Percentiles rank a stretch among this genome's conserved stretches.
Evolutionary conservation across 2,113 vertebrate species (phyloP).

Genomic region (Ancistrus triradiatus): DNA sequence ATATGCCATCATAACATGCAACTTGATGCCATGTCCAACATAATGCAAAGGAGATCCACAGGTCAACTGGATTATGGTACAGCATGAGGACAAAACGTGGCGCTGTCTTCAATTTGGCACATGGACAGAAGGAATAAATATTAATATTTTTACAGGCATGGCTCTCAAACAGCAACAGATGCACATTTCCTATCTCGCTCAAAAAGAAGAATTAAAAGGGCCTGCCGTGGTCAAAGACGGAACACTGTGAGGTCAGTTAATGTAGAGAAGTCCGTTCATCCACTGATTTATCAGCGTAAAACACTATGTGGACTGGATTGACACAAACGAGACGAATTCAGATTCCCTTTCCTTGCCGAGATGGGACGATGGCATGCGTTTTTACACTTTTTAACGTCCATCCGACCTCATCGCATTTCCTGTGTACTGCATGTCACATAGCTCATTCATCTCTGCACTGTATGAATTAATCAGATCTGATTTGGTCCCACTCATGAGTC

Average conservation of each 20-base stretch:
- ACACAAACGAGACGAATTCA: constrained; percentile 11
- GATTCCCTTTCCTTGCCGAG: constrained; percentile 17
- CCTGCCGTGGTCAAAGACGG: too few relatives aligned
- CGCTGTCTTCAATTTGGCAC: constrained; percentile 76
- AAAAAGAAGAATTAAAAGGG: constrained; percentile 24
- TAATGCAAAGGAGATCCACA: constrained; percentile 74
- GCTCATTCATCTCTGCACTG: constrained; percentile 46
- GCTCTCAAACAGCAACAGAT: constrained; percentile 43
- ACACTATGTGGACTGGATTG: constrained; percentile 7
- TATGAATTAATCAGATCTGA: constrained; percentile 59
- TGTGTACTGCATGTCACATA: constrained; percentile 52
- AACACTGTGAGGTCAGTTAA: constrained; percentile 29
- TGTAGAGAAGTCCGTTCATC: constrained; percentile 4
- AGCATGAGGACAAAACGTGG: constrained; percentile 67
- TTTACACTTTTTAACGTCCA: constrained; percentile 37
- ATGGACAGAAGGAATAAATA: constrained; percentile 45
- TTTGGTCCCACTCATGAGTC: constrained; percentile 78
- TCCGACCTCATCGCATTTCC: constrained; percentile 47
- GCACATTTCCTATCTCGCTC: constrained; percentile 34
- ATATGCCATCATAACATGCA: constrained; percentile 88
- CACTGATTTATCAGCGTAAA: constrained; percentile 14
- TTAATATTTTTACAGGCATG: constrained; percentile 37
- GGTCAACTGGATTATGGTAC: constrained; percentile 71
- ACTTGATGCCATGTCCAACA: constrained; percentile 76
- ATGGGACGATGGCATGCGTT: constrained; percentile 24